Base-by-base conservation (phyloP, 2,888 invertebrate species). In the Eueremaeus valkanovi region DNA sequence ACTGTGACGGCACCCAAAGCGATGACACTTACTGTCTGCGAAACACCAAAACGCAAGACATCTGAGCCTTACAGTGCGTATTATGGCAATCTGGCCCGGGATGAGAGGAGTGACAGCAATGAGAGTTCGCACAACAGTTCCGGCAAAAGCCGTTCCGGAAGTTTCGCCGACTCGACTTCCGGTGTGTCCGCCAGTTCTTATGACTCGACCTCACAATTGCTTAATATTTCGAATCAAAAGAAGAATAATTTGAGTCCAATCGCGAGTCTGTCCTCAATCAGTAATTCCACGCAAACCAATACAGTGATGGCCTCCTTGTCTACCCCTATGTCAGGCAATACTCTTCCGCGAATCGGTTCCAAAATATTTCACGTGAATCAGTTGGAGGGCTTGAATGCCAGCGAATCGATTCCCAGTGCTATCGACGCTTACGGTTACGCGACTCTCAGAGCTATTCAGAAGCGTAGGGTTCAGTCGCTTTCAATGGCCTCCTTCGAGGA, bases 221-320 rank as follows among this genome's bases (percentile, higher is more conserved):
- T 77, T 75, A 78, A 84, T 84, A 21, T 63, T 82, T 90, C 90
- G 79, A 91, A 91, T 79, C 87, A 90, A 83, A 88, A 90, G 79
- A 88, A 90, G 81, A 90, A 24, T 13, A 70, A 91, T 70, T 86
- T 95, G 33, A 94, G 93, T 84, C 93, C 94, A 0, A 92, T 94
- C 82, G 92, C 93, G 27, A 93, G 93, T 83, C 90, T 92, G 78
- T 90, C 90, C 78, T 84, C 81, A 27, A 79, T 81, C 79, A 83
- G 79, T 73, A 81, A 80, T 76, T 78, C 78, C 80, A 81, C 55
- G 61, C 70, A 70, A 45, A n/a, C 45, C 21, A 21, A 27, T n/a
- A 13, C 42, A 0, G 11, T 70, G 6, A 70, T 29, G 45, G 21
- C 45, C n/a, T 24, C 70, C 1, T n/a, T 45, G 3, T 21, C 27